These are phyloP conservation scores for Argynnis bischoffii DNA, from an alignment of 2,888 invertebrate species.

Conservation along the genomic window DNA sequence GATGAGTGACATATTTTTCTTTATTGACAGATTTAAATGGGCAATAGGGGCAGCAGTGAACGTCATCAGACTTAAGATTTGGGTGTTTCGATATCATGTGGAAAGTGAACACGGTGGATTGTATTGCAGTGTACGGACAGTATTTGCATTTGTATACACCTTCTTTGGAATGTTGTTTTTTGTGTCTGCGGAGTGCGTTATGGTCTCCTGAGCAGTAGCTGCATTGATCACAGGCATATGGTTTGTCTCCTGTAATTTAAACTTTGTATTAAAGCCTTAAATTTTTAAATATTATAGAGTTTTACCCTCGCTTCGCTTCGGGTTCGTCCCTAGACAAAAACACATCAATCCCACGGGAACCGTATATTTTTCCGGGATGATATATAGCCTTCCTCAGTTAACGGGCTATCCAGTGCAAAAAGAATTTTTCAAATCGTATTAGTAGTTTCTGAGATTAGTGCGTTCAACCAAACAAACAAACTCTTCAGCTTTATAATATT, in stretches of 20 bases:
- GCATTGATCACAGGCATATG: constrained; percentile 89
- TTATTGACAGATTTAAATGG: constrained; percentile 85
- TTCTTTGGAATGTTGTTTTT: constrained; percentile 88
- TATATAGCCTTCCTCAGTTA: no score
- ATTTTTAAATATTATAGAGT: not conserved
- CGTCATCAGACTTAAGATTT: constrained; percentile 82
- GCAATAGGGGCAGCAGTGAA: constrained; percentile 84
- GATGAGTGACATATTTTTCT: constrained; percentile 82
- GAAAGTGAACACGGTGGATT: constrained; percentile 89
- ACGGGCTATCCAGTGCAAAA: no score
- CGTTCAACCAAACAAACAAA: no score
- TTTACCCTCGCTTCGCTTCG: no score
- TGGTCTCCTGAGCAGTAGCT: constrained; percentile 89
- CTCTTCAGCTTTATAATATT: no score
- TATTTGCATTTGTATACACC: constrained; percentile 89
- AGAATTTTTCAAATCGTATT: no score
- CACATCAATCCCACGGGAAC: no score
- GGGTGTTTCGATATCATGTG: constrained; percentile 92
- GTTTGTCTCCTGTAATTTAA: constrained; percentile 84
- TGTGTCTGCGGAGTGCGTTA: constrained; percentile 91
- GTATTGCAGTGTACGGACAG: constrained; percentile 91
- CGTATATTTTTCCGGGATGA: no score
- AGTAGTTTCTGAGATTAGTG: no score
- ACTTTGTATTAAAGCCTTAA: not conserved
- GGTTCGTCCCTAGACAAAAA: no score